These are phyloP conservation scores for Parnassius apollo DNA, from an alignment of 2,888 invertebrate genomes.

Conservation along the genomic window DNA sequence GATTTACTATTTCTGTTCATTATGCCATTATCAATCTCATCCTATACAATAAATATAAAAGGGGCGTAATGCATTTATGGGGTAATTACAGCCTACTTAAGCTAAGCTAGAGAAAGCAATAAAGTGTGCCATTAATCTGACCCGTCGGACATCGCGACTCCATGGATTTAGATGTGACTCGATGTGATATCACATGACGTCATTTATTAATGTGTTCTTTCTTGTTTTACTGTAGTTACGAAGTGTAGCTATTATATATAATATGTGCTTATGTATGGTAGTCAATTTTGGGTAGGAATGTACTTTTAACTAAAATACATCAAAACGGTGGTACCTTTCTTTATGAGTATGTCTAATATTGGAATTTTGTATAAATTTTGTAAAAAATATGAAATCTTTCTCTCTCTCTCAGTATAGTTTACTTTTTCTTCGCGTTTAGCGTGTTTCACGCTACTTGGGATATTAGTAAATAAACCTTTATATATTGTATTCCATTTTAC, in stretches of 20 bases:
- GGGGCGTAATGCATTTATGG: constrained; percentile 27
- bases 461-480: too few relatives aligned
- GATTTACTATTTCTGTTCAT: constrained; percentile 4
- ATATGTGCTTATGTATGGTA: too few relatives aligned
- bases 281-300: too few relatives aligned
- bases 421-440: too few relatives aligned
- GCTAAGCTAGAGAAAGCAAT: constrained; percentile 33
- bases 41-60: constrained; percentile 15
- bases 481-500: too few relatives aligned
- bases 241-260: neutral
- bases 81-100: constrained; percentile 24
- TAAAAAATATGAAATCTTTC: too few relatives aligned
- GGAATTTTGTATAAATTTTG: too few relatives aligned
- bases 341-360: too few relatives aligned
- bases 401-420: too few relatives aligned
- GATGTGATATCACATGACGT: constrained; percentile 29
- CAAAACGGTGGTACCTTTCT: too few relatives aligned
- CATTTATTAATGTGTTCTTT: constrained; percentile 13
- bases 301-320: too few relatives aligned
- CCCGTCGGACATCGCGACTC: constrained; percentile 30
- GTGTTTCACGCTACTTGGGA: too few relatives aligned
- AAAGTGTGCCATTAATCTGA: constrained; percentile 36
- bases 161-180: constrained; percentile 19
- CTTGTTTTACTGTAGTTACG: constrained; percentile 1
- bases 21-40: constrained; percentile 23